Percentiles rank a stretch among this genome's conserved stretches.
Conservation (phyloP, 2,797 vertebrate genomes). For the Miichthys miiuy region DNA sequence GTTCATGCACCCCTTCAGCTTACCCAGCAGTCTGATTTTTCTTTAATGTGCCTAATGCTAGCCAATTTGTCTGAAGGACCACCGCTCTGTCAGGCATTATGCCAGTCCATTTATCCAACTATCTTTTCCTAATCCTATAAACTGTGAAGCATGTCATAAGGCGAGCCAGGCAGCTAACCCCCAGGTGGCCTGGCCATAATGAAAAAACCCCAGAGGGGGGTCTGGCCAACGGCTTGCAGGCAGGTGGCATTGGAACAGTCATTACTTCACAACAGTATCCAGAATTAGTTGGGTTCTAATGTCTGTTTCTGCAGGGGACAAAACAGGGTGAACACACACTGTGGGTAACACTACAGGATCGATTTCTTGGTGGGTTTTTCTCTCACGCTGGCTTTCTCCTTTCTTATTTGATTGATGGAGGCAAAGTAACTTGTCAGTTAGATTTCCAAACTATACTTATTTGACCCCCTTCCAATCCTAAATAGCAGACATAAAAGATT, state of each 20-base stretch:
- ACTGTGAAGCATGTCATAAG: slow-evolving; percentile 77
- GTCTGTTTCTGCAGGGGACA: slow-evolving; percentile 71
- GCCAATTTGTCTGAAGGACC: slow-evolving; percentile 76
- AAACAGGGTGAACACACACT: slow-evolving; percentile 71
- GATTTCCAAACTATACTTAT: slow-evolving; percentile 70
- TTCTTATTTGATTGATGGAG: slow-evolving; percentile 70
- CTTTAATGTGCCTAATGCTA: slow-evolving; percentile 70
- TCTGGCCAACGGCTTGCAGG: slow-evolving; percentile 73
- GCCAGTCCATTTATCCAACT: slow-evolving; percentile 80
- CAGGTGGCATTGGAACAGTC: slow-evolving; percentile 82
- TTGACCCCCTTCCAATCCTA: slow-evolving; percentile 58
- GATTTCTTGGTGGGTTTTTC: slow-evolving; percentile 71
- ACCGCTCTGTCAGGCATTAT: slow-evolving; percentile 63
- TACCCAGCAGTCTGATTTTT: slow-evolving; percentile 56
- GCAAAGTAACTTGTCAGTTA: slow-evolving; percentile 71
- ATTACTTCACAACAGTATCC: slow-evolving; percentile 81
- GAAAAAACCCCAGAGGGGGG: slow-evolving; percentile 79
- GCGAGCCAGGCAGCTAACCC: slow-evolving; percentile 72
- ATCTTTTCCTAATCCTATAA: slow-evolving; percentile 83
- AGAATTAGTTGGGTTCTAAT: slow-evolving; percentile 81
- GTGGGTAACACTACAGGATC: slow-evolving; percentile 74
- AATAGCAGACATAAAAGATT: slow-evolving; percentile 73
- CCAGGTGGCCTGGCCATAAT: slow-evolving; percentile 81
- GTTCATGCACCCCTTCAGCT: slow-evolving; percentile 25
- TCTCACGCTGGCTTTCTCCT: slow-evolving; percentile 71